A percentile compares a stretch with the other conserved stretches of the same genome.
These are phyloP conservation scores for Adelges cooleyi DNA, from an alignment of 1,140 invertebrate species.

Conservation along the genomic window DNA sequence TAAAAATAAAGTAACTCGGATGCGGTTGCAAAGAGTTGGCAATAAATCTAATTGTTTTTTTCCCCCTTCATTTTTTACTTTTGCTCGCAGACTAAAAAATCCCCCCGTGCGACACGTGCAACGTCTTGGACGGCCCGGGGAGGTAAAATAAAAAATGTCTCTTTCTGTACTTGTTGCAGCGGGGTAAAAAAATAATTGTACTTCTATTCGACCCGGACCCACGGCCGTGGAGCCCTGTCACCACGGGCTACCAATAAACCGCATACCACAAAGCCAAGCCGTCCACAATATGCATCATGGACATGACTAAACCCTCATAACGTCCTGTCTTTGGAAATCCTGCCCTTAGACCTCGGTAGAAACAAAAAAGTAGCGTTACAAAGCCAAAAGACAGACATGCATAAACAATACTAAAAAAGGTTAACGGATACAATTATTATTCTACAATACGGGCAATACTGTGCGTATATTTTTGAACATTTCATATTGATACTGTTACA, in stretches of 20 bases:
- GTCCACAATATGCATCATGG: too few relatives aligned
- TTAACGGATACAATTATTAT: too few relatives aligned
- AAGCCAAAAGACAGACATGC: too few relatives aligned
- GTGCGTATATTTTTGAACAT: too few relatives aligned
- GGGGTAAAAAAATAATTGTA: slow-evolving; percentile 24
- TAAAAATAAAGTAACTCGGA: neutral
- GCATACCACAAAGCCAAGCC: too few relatives aligned
- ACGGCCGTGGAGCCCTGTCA: slow-evolving; percentile 13
- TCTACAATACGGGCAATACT: too few relatives aligned
- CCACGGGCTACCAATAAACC: slow-evolving; percentile 13
- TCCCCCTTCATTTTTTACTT: neutral
- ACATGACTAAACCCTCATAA: too few relatives aligned
- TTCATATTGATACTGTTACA: too few relatives aligned
- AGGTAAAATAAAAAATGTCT: slow-evolving; percentile 7
- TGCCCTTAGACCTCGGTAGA: too few relatives aligned
- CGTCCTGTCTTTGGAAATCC: too few relatives aligned
- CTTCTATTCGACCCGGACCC: slow-evolving; percentile 20
- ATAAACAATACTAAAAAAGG: too few relatives aligned
- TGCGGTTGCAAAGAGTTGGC: slow-evolving; percentile 3
- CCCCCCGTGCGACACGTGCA: slow-evolving; percentile 10
- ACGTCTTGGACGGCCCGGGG: neutral
- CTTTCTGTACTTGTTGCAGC: slow-evolving; percentile 23
- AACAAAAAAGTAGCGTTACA: too few relatives aligned
- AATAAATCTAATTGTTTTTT: slow-evolving; percentile 29
- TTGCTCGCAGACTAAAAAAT: slow-evolving; percentile 6